Evolutionary conservation across 2,888 invertebrate genomes (phyloP).

Genomic region (Eretmocerus hayati): DNA sequence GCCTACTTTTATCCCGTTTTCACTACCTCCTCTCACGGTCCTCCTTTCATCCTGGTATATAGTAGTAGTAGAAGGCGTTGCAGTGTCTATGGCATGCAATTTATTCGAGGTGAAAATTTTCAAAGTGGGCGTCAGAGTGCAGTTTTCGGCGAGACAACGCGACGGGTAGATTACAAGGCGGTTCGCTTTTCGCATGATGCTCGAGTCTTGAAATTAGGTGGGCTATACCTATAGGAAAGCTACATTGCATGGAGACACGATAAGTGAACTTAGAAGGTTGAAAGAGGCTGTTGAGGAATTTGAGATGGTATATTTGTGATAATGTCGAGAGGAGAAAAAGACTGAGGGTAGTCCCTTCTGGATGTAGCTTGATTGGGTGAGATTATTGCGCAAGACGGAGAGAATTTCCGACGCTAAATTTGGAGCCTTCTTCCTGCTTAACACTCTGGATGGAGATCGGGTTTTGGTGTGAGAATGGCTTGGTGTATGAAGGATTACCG

Average conservation of each 20-base stretch:
- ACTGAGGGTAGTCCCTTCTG: background rate
- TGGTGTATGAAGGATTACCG: too few relatives aligned
- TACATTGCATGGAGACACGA: too few relatives aligned
- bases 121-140: background rate
- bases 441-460: too few relatives aligned
- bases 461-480: too few relatives aligned
- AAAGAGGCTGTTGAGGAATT: constrained; percentile 13
- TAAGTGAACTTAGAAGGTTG: background rate
- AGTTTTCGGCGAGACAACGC: constrained; percentile 6
- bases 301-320: constrained; percentile 9
- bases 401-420: too few relatives aligned
- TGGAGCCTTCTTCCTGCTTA: too few relatives aligned
- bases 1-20: too few relatives aligned
- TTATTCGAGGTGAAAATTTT: constrained; percentile 6
- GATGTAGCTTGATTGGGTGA: background rate
- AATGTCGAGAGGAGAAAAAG: background rate
- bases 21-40: too few relatives aligned
- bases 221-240: too few relatives aligned
- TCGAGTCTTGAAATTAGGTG: background rate
- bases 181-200: background rate
- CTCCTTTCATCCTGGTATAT: too few relatives aligned
- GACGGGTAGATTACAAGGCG: constrained; percentile 4
- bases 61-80: too few relatives aligned
- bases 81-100: constrained; percentile 1
- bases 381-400: too few relatives aligned